Evolutionary conservation across 2,113 vertebrate genomes (phyloP).

Genomic region (Lampris megalopsis): DNA sequence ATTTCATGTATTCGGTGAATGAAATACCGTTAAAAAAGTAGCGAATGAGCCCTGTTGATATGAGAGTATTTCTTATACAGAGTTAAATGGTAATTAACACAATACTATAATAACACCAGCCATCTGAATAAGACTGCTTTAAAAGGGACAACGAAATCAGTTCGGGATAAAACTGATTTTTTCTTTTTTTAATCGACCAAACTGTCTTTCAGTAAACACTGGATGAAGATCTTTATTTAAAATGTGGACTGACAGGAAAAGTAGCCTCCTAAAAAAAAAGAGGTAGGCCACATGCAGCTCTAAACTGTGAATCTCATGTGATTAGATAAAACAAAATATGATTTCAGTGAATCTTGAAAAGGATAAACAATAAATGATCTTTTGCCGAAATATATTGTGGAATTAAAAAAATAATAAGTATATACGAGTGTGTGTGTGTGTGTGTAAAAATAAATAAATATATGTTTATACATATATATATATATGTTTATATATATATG

Average conservation of each 20-base stretch:
- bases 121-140: background rate
- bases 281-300: background rate
- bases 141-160: background rate
- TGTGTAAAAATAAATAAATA: too few species aligned
- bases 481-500: too few species aligned
- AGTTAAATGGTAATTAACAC: constrained; percentile 2
- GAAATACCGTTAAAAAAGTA: background rate
- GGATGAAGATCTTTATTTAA: constrained; percentile 3
- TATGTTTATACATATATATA: too few species aligned
- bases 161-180: background rate
- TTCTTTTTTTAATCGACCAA: background rate
- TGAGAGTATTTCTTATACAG: constrained; percentile 11
- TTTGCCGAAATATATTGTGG: too few species aligned
- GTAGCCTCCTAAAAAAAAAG: background rate
- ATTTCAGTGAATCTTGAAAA: background rate
- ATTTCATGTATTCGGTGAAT: background rate
- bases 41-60: background rate
- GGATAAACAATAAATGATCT: background rate
- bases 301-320: background rate
- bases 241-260: background rate
- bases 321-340: constrained; percentile 6
- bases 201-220: background rate
- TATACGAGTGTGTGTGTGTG: too few species aligned
- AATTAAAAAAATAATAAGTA: too few species aligned
- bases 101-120: background rate